A percentile compares a stretch with the other conserved stretches of the same genome.
phyloP scores from a whole-genome alignment of 2,797 vertebrate genomes.

The Kryptolebias ocellatus region DNA sequence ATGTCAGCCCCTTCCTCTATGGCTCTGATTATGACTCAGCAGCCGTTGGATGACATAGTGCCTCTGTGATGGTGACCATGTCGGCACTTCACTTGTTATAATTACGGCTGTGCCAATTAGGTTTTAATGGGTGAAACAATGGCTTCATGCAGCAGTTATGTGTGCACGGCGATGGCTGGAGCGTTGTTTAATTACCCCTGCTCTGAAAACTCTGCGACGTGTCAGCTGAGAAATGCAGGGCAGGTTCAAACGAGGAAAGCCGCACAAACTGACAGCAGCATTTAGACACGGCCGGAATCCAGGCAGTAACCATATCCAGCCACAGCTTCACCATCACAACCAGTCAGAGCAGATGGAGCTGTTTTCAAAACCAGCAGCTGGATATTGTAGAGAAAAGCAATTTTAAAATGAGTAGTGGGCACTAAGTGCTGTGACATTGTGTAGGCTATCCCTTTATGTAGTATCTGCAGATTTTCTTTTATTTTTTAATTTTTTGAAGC shows the following conservation, averaged over 20 bases:
- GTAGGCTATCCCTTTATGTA: background rate
- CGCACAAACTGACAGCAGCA: background rate
- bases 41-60: background rate
- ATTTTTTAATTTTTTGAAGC: background rate
- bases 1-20: background rate
- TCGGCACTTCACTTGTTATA: constrained; percentile 1
- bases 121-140: constrained; percentile 8
- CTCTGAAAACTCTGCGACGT: background rate
- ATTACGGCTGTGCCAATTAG: constrained; percentile 12
- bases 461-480: background rate
- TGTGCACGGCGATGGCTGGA: background rate
- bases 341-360: background rate
- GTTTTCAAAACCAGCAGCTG: constrained; percentile 1
- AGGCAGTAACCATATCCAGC: background rate
- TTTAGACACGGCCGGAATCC: background rate
- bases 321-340: constrained; percentile 3
- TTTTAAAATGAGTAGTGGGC: background rate
- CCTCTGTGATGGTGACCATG: constrained; percentile 4
- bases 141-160: background rate
- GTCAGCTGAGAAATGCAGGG: background rate
- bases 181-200: background rate
- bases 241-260: background rate
- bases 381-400: background rate
- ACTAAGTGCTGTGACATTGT: background rate
- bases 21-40: constrained; percentile 8